phyloP scores from a whole-genome alignment of 1,140 invertebrate genomes.

The Hyles euphorbiae region DNA sequence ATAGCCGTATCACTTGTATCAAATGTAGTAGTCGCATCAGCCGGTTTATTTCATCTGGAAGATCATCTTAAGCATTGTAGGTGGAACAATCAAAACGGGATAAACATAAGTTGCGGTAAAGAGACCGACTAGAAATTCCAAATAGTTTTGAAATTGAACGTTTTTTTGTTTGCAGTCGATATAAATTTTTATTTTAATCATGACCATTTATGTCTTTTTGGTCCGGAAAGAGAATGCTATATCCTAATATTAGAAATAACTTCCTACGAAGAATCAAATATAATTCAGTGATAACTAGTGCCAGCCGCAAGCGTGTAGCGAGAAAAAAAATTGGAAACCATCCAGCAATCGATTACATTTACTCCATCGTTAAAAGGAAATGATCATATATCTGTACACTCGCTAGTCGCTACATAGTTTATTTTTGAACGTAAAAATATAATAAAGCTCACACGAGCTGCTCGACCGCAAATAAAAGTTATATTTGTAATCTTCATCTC shows the following conservation, averaged over 20 bases:
- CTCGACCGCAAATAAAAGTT: too few relatives aligned
- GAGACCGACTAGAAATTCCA: too few relatives aligned
- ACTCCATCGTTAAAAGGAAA: constrained; percentile 41
- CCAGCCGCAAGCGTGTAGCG: constrained; percentile 49
- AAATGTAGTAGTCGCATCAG: too few relatives aligned
- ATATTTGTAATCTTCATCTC: constrained; percentile 10
- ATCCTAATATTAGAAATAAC: constrained; percentile 55
- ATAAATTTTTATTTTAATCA: too few relatives aligned
- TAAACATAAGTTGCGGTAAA: too few relatives aligned
- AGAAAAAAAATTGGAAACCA: constrained; percentile 48
- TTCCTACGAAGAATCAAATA: constrained; percentile 54
- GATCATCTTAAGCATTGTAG: too few relatives aligned
- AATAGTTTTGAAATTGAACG: too few relatives aligned
- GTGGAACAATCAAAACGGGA: too few relatives aligned
- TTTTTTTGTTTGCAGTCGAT: too few relatives aligned
- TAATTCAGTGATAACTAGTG: constrained; percentile 47
- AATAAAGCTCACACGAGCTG: too few relatives aligned
- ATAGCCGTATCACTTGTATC: too few relatives aligned
- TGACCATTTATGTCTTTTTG: not conserved
- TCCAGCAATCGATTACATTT: constrained; percentile 62
- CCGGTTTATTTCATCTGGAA: too few relatives aligned
- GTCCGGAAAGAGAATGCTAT: constrained; percentile 23
- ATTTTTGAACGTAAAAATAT: constrained; percentile 17
- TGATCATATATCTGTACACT: constrained; percentile 32
- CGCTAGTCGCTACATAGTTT: constrained; percentile 9